phyloP scores from a whole-genome alignment of 2,888 invertebrate genomes.

The Heliconius ismenius region DNA sequence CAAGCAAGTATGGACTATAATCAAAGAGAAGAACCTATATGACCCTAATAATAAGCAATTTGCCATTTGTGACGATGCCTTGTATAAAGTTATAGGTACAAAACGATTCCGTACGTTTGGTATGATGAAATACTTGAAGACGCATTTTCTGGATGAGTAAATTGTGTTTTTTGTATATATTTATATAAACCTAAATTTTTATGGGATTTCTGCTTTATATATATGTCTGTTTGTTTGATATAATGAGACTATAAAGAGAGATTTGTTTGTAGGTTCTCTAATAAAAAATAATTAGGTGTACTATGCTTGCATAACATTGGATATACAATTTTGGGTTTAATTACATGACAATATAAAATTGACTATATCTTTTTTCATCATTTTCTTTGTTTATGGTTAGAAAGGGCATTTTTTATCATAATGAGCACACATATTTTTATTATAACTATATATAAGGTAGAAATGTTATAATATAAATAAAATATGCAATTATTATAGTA shows the following conservation, averaged over 20 bases:
- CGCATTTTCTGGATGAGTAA: conserved; percentile 88
- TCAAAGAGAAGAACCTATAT: conserved; percentile 93
- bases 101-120: conserved; percentile 97
- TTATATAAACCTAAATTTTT: not conserved
- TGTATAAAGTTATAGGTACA: conserved; percentile 93
- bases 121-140: conserved; percentile 98
- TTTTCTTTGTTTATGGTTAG: too few species aligned
- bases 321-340: not conserved
- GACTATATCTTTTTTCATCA: too few species aligned
- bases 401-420: not conserved
- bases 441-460: conserved; percentile 6
- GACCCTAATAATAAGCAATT: conserved; percentile 97
- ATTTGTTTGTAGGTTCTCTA: too few species aligned
- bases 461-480: conserved; percentile 11
- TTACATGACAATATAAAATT: too few species aligned
- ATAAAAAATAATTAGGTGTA: not conserved
- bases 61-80: conserved; percentile 95
- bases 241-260: too few species aligned
- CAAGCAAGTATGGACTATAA: conserved; percentile 93
- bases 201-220: conserved; percentile 15
- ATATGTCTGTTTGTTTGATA: not conserved
- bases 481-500: conserved; percentile 20
- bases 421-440: not conserved
- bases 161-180: not conserved
- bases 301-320: not conserved